Base-by-base conservation (phyloP, 2,888 invertebrate species). In the Sesia bembeciformis region DNA sequence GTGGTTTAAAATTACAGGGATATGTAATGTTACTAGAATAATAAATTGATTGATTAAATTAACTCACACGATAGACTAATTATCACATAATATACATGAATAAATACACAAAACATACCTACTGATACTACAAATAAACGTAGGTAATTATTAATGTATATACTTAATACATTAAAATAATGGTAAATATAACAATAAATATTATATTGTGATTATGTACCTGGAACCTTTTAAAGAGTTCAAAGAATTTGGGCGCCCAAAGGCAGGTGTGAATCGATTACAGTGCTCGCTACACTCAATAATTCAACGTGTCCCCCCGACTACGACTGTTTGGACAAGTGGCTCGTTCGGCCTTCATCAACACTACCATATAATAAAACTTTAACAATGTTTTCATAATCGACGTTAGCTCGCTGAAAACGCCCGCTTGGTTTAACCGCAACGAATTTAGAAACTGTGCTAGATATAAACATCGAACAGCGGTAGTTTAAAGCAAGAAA, bases 331-430 rank as follows among this genome's bases (percentile, higher is more conserved):
- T 88, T 89, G 85, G 79, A 87, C 87, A 89, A 87, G 85, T 86
- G 86, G 67, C 72, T 67, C 69, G 68, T 64, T 65, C 78, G 83
- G 81, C 85, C 86, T 85, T 86, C 86, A 79, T 82, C 82, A 83
- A 79, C 84, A 83, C 80, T 70, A 76, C 77, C 77, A 77, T 79
- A 78, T 78, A 82, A 84, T 87, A 81, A 85, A 86, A 86, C 76
- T 84, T 86, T 85, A 87, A 88, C 84, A 84, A 86, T 87, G 86
- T 89, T 88, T 85, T 87, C 81, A 83, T 81, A 84, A 81, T 81
- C 81, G 81, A 82, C 80, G 76, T 74, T 73, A 62, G 70, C 60
- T 62, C 63, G 54, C 72, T 75, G 66, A 74, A 78, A 76, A 71
- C 72, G 68, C 66, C 74, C n/a, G 40, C 68, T 66, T 68, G 70